These are phyloP conservation scores for Euura saliciscinereae DNA, from an alignment of 1,140 invertebrate species.

Conservation along the genomic window DNA sequence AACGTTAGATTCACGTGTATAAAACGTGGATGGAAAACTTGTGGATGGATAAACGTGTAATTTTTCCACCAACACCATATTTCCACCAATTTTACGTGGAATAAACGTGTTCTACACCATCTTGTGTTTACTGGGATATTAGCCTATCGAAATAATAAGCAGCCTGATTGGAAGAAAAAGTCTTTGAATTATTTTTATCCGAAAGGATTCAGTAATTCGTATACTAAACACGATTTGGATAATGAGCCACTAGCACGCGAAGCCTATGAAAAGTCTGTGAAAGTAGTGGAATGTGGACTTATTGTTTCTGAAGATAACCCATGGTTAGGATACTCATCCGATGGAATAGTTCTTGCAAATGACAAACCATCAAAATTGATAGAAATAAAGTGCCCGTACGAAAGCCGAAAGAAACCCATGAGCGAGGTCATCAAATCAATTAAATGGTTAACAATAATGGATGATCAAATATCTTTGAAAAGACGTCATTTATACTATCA, in stretches of 20 bases:
- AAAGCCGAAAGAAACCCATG: slow-evolving; percentile 24
- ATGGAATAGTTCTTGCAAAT: slow-evolving; percentile 27
- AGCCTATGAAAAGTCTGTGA: slow-evolving; percentile 10
- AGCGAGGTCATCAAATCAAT: slow-evolving; percentile 13
- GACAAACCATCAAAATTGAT: slow-evolving; percentile 19
- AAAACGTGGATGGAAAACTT: too few relatives aligned
- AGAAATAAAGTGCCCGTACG: slow-evolving; percentile 30
- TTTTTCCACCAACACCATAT: too few relatives aligned
- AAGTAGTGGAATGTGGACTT: slow-evolving; percentile 22
- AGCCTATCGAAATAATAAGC: slow-evolving; percentile 20
- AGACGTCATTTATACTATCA: slow-evolving; percentile 24
- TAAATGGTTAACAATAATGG: not conserved
- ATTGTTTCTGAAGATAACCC: slow-evolving; percentile 22
- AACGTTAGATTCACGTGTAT: too few relatives aligned
- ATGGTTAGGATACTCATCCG: slow-evolving; percentile 27
- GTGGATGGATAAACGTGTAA: too few relatives aligned
- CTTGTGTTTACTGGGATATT: too few relatives aligned
- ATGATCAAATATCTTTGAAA: slow-evolving; percentile 21
- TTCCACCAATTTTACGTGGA: too few relatives aligned
- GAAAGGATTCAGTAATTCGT: not conserved
- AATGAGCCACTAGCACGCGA: slow-evolving; percentile 14
- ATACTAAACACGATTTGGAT: slow-evolving; percentile 18
- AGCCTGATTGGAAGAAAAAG: slow-evolving; percentile 24
- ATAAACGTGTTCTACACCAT: too few relatives aligned
- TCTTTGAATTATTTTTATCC: slow-evolving; percentile 20